phyloP scores from a whole-genome alignment of 2,797 vertebrate species.

The Menidia menidia region DNA sequence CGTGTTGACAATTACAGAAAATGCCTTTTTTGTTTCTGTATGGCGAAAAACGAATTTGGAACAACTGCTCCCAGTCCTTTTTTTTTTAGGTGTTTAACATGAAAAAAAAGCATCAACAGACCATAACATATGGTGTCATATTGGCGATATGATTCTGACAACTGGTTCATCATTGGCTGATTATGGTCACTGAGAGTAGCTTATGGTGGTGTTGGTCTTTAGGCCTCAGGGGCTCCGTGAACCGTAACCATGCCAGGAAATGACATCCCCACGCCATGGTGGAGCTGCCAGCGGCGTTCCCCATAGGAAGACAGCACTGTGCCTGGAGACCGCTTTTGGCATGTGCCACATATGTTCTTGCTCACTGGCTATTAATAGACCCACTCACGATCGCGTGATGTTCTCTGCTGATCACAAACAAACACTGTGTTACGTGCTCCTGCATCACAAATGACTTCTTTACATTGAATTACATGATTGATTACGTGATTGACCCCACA shows the following conservation, averaged over 20 bases:
- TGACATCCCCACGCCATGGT: conserved; percentile 37
- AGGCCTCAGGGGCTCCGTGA: conserved; percentile 44
- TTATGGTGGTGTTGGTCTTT: conserved; percentile 40
- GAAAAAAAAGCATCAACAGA: neutral
- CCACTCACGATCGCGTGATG: conserved; percentile 44
- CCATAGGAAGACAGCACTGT: conserved; percentile 36
- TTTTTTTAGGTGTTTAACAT: too few species aligned
- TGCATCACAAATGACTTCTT: conserved; percentile 11
- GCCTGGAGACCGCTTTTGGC: conserved; percentile 50
- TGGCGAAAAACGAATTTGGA: too few species aligned
- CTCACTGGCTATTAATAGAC: conserved; percentile 63
- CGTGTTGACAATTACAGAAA: too few species aligned
- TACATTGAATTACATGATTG: neutral
- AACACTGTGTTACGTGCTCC: conserved; percentile 12
- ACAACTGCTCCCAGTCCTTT: too few species aligned
- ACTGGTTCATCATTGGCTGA: conserved; percentile 33
- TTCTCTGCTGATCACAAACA: conserved; percentile 23
- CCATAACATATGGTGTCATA: neutral
- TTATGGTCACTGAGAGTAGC: conserved; percentile 25
- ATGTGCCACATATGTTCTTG: conserved; percentile 66
- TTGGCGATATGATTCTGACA: conserved; percentile 16
- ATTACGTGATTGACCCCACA: neutral
- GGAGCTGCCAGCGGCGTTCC: conserved; percentile 56
- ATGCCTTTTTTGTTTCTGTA: too few species aligned
- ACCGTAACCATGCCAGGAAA: conserved; percentile 62